Evolutionary conservation across 2,797 vertebrate genomes (phyloP), one percentile per base, ranked within the genome.

Genomic region (Alcedo atthis): DNA sequence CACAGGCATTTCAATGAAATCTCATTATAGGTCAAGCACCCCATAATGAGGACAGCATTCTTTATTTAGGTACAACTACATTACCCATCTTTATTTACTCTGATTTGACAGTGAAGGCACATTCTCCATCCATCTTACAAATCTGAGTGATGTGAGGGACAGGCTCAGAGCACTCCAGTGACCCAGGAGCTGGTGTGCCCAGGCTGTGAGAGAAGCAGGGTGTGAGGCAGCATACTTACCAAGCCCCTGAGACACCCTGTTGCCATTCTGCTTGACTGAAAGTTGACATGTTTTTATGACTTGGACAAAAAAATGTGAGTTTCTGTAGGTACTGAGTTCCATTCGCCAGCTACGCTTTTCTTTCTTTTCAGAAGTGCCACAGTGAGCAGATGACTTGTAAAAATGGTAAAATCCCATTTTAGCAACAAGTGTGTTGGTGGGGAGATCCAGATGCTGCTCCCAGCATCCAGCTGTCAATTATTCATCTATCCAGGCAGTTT

Each of bases 1-100:
- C 0, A 0, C 1, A 4, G 61, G n/a, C 16, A 20, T 82, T 46
- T 35, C 35, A 7, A 0, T 67, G 45, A 33, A 10, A 19, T 25
- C n/a, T 51, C 17, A 24, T 24, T 61, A 48, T 40, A 76, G 15
- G 55, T 57, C 62, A 28, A 54, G 57, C 16, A 8, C 33, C 46
- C 66, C 20, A 19, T 51, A 12, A 11, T 51, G 46, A 70, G 13
- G 25, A 16, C 73, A 9, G 28, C 21, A 33, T 78, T 76, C 61
- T 66, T 54, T 4, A 4, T 24, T 22, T 30, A 48, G 37, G 3
- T 30, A 43, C 21, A 58, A 2, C 37, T 40, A 12, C 70, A 85
- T 58, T 21, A 37, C n/a, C 43, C 8, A 9, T 26, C 32, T 33
- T 55, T 6, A 30, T 57, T 58, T 62, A 24, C n/a, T 37, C 64